These are phyloP conservation scores for Ephialtes manifestator DNA, from an alignment of 2,888 invertebrate genomes.

Conservation along the genomic window DNA sequence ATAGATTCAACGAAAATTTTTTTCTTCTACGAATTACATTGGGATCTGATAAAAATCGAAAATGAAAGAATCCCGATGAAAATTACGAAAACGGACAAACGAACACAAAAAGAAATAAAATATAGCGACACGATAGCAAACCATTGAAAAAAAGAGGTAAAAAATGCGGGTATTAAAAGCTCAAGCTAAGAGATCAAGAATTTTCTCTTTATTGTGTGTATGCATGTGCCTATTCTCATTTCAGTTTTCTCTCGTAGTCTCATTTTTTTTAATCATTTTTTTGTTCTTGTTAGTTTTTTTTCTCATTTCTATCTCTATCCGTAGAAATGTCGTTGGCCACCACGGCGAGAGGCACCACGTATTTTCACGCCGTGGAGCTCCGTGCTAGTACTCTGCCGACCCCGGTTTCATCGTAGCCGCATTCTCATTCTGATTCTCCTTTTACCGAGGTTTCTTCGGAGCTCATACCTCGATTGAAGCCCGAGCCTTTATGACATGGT, in stretches of 20 bases:
- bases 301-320: conserved; percentile 65
- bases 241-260: conserved; percentile 64
- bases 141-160: conserved; percentile 30
- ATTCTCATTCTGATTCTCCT: conserved; percentile 81
- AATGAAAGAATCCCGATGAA: conserved; percentile 1
- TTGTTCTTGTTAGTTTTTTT: conserved; percentile 37
- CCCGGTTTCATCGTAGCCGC: conserved; percentile 61
- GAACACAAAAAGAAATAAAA: not conserved
- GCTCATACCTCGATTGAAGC: conserved; percentile 79
- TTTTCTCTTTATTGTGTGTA: conserved; percentile 74
- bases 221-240: conserved; percentile 69
- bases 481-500: conserved; percentile 81
- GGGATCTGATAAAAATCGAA: not conserved
- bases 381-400: conserved; percentile 49
- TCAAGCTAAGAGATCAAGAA: conserved; percentile 81
- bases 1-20: not conserved
- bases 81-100: conserved; percentile 19
- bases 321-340: conserved; percentile 57
- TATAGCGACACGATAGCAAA: not conserved
- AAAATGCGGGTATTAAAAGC: conserved; percentile 78
- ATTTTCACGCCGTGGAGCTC: conserved; percentile 31
- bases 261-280: conserved; percentile 41
- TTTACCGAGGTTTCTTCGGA: conserved; percentile 65
- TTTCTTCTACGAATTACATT: not conserved
- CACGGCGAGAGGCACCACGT: conserved; percentile 45